A percentile compares a stretch with the other conserved stretches of the same genome.
Evolutionary conservation across 2,797 vertebrate species (phyloP).

Genomic region (Harpagifer antarcticus): DNA sequence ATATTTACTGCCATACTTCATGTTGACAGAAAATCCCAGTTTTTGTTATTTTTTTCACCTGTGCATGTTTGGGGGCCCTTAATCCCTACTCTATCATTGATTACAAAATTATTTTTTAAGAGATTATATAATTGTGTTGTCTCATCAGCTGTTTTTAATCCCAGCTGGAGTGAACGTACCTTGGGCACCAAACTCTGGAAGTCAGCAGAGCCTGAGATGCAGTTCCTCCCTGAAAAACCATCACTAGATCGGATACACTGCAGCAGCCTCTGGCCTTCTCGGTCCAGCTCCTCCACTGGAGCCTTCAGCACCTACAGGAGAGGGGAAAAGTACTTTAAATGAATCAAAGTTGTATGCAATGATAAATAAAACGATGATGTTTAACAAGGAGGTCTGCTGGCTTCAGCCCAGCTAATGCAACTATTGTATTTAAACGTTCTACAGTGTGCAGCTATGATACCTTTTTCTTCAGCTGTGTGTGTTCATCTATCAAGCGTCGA

Average conservation of each 20-base stretch:
- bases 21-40: background rate
- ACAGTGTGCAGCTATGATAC: constrained; percentile 28
- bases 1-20: background rate
- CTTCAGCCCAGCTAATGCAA: background rate
- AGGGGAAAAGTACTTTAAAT: background rate
- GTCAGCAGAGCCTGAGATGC: constrained; percentile 96
- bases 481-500: constrained; percentile 94
- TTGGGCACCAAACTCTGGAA: constrained; percentile 99
- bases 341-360: background rate
- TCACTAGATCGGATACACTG: constrained; percentile 96
- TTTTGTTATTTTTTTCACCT: background rate
- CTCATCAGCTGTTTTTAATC: background rate
- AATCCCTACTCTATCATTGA: background rate
- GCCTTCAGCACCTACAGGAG: constrained; percentile 81
- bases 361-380: background rate
- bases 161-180: constrained; percentile 47
- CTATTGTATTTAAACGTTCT: background rate
- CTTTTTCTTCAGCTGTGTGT: constrained; percentile 98
- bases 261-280: constrained; percentile 94
- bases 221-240: constrained; percentile 96
- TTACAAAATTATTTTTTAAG: background rate
- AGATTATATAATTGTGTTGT: background rate
- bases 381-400: background rate
- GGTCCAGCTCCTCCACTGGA: constrained; percentile 95
- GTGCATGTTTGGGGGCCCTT: background rate